Evolutionary conservation across 2,888 invertebrate genomes (phyloP).

Genomic region (Caenorhabditis sulstoni): DNA sequence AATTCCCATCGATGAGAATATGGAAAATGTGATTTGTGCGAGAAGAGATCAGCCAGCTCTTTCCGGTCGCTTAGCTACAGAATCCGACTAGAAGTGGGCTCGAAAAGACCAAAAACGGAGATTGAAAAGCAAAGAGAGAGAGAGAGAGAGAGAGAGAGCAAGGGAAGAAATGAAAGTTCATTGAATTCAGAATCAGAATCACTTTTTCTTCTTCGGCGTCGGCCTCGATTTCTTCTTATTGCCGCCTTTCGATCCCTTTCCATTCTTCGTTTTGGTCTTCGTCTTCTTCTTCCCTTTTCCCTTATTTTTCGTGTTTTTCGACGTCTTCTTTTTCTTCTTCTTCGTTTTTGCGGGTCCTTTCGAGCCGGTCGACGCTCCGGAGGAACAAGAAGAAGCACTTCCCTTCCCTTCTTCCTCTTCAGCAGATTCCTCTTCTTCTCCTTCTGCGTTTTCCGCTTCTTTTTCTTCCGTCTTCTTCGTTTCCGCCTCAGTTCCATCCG

Average conservation of each 20-base stretch:
- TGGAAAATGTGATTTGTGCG: neutral
- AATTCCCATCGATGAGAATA: conserved; percentile 29
- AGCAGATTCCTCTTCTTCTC: conserved; percentile 10
- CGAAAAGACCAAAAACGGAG: too few species aligned
- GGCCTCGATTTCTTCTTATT: conserved; percentile 24
- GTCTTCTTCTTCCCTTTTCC: conserved; percentile 8
- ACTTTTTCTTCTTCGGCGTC: conserved; percentile 31
- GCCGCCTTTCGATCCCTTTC: conserved; percentile 10
- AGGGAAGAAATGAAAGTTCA: too few species aligned
- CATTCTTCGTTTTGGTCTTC: conserved; percentile 19
- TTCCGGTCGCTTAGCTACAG: too few species aligned
- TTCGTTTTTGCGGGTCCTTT: conserved; percentile 17
- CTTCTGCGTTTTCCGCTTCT: conserved; percentile 7
- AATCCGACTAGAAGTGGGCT: neutral
- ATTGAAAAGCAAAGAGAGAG: neutral
- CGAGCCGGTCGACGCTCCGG: neutral
- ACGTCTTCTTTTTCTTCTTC: conserved; percentile 15
- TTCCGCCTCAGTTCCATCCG: conserved; percentile 10
- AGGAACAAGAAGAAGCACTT: too few species aligned
- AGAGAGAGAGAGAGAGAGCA: too few species aligned
- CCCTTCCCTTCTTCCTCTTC: conserved; percentile 24
- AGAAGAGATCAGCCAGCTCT: neutral
- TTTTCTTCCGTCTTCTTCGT: conserved; percentile 21
- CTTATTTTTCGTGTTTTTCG: conserved; percentile 10
- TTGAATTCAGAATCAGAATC: conserved; percentile 1